Evolutionary conservation across 2,113 vertebrate species (phyloP).

Genomic region (Ammodytes dubius): DNA sequence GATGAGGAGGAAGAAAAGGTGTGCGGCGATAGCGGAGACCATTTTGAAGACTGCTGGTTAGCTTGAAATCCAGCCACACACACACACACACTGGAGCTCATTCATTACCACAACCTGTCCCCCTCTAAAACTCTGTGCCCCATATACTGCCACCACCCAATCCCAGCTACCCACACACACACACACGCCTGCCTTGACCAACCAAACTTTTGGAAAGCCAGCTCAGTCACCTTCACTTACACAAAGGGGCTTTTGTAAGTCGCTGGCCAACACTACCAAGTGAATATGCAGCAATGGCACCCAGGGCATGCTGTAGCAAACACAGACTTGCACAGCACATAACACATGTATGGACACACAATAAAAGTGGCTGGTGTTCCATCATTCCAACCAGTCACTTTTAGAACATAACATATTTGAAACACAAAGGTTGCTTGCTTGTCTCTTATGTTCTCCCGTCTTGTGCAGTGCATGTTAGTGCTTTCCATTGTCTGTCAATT

Average conservation of each 20-base stretch:
- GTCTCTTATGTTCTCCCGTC: too few species aligned
- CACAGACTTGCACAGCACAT: background rate
- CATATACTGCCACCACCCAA: constrained; percentile 20
- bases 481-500: too few species aligned
- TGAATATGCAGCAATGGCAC: constrained; percentile 21
- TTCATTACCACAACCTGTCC: constrained; percentile 68
- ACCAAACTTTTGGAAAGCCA: constrained; percentile 57
- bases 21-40: constrained; percentile 56
- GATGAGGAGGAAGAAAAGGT: constrained; percentile 62
- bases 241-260: constrained; percentile 76
- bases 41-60: constrained; percentile 65
- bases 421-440: background rate
- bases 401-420: background rate
- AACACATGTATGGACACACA: background rate
- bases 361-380: background rate
- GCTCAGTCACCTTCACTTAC: constrained; percentile 47
- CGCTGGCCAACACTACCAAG: constrained; percentile 25
- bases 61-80: constrained; percentile 40
- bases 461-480: too few species aligned
- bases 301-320: background rate
- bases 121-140: constrained; percentile 27
- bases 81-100: constrained; percentile 72
- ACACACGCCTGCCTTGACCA: constrained; percentile 39
- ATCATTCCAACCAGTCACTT: background rate
- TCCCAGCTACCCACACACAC: constrained; percentile 14